Evolutionary conservation across 2,797 vertebrate species (phyloP), one percentile per base, ranked within the genome.

Genomic region (Parauchenoglanis punctatus): DNA sequence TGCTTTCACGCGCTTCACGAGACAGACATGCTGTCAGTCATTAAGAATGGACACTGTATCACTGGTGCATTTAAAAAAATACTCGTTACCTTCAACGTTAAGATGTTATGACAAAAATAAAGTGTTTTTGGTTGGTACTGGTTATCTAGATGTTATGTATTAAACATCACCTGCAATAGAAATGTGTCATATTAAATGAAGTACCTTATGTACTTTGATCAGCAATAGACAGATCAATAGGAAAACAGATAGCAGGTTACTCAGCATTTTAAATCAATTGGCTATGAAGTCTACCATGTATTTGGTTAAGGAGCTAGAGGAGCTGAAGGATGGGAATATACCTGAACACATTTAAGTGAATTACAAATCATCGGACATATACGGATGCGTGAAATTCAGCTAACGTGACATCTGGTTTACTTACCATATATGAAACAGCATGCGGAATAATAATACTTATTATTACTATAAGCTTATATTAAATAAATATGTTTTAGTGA

Each of bases 1-100:
- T n/a, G 76, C 46, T 81, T 87, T 67, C 86, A 46, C 56, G 75
- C 46, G 88, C 10, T 72, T 89, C 87, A 88, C 73, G 86, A 86
- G 88, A 88, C 86, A 56, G 25, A 65, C 70, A 80, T 25, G 31
- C 67, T 68, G 70, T 68, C 61, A 67, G 58, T 56, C 68, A 87
- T 89, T 87, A 89, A 59, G 63, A 56, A 84, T 20, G 8, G 23
- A 77, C 35, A 58, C 65, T 12, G 63, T 28, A 44, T 5, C 35
- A 49, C 15, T 49, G 40, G 59, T 25, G 40, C 40, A 49, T 49
- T 63, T 13, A 46, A 25, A 61, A 44, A n/a, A 46, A 58, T 10
- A 15, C 49, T 49, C 7, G 4, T 75, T 59, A 23, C 28, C 2
- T 12, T 67, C 40, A 2, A n/a, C 6, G 7, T 35, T 40, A 59